Percentiles rank a stretch among this genome's conserved stretches.
phyloP scores from a whole-genome alignment of 2,113 vertebrate species.

The Pan paniscus region DNA sequence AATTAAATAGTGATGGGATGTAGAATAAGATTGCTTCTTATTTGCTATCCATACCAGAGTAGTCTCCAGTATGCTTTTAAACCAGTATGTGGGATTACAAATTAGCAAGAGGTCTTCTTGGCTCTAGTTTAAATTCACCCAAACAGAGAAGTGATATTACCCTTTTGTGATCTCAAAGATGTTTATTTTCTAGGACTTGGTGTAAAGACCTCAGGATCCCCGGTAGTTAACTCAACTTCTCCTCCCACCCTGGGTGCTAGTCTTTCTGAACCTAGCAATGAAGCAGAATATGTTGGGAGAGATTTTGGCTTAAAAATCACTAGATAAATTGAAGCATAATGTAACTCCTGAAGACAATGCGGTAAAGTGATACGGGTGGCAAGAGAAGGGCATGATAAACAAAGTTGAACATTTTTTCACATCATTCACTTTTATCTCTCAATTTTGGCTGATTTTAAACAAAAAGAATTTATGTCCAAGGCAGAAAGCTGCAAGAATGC shows the following conservation, averaged over 20 bases:
- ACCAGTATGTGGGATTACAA: not conserved
- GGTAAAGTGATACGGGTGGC: not conserved
- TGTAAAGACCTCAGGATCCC: not conserved
- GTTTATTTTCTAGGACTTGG: not conserved
- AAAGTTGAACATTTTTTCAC: constrained; percentile 17
- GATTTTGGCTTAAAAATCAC: not conserved
- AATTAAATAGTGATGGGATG: not conserved
- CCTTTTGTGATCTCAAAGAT: not conserved
- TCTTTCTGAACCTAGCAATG: not conserved
- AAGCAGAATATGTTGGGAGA: not conserved
- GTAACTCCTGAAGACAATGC: not conserved
- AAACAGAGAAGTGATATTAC: not conserved
- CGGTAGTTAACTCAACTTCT: not conserved
- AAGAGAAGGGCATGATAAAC: constrained; percentile 14
- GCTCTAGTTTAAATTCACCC: not conserved
- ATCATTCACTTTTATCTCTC: constrained; percentile 42
- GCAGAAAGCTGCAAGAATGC: constrained; percentile 50
- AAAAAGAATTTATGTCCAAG: constrained; percentile 53
- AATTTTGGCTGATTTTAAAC: constrained; percentile 56
- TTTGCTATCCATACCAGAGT: not conserved
- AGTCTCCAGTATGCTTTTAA: not conserved
- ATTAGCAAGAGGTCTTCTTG: not conserved
- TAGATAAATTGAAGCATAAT: not conserved
- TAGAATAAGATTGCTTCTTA: not conserved
- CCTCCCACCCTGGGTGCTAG: not conserved